Conservation (phyloP, 2,888 invertebrate species). For the Labia minor region DNA sequence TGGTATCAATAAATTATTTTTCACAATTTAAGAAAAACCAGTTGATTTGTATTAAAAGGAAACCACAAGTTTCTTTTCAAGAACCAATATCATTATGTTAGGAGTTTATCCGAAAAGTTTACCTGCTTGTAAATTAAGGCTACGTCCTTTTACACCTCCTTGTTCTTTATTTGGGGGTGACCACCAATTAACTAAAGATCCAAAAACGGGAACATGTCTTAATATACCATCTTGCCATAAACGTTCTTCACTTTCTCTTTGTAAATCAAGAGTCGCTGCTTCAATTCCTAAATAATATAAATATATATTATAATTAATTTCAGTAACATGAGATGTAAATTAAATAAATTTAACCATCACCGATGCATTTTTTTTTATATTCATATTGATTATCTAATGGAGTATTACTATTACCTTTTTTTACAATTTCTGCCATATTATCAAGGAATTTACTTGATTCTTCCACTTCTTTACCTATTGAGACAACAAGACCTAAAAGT, state of each 20-base stretch:
- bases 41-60: too few species aligned
- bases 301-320: background rate
- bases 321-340: too few species aligned
- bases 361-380: too few species aligned
- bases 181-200: conserved; percentile 93
- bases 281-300: conserved; percentile 59
- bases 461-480: conserved; percentile 84
- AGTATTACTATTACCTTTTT: conserved; percentile 58
- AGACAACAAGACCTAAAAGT: conserved; percentile 70
- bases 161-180: conserved; percentile 69
- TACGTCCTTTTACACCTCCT: conserved; percentile 67
- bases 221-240: conserved; percentile 91
- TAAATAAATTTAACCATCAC: too few species aligned
- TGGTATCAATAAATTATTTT: too few species aligned
- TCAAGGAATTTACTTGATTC: conserved; percentile 85
- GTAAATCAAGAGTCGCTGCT: conserved; percentile 81
- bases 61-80: too few species aligned
- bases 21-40: too few species aligned
- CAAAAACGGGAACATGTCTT: conserved; percentile 87
- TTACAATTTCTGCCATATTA: conserved; percentile 90
- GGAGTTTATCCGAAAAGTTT: too few species aligned
- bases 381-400: too few species aligned
- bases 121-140: conserved; percentile 55
- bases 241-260: conserved; percentile 79
- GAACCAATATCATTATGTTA: background rate